These are phyloP conservation scores for Microcebus griseorufus DNA, from an alignment of 2,113 vertebrate species.

Conservation along the genomic window DNA sequence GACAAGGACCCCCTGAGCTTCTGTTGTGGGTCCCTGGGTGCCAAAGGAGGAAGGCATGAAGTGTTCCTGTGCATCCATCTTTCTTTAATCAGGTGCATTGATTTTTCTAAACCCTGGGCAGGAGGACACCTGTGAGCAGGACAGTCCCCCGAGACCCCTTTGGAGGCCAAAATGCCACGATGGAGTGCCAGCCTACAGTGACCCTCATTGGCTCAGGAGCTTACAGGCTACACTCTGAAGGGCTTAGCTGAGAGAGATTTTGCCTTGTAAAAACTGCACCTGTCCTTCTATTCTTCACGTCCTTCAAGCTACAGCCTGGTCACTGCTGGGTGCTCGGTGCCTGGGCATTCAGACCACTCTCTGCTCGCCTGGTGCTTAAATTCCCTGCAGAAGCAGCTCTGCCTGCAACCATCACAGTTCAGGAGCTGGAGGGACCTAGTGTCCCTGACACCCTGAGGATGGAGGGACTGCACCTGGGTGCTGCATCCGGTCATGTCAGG, in stretches of 20 bases:
- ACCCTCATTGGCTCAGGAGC: not conserved
- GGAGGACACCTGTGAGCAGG: not conserved
- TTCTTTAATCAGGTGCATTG: not conserved
- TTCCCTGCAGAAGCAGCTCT: not conserved
- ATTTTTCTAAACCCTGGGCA: not conserved
- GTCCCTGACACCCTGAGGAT: not conserved
- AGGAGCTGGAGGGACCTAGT: not conserved
- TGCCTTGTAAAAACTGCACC: not conserved
- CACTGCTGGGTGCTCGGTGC: not conserved
- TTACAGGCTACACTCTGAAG: not conserved
- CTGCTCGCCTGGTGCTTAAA: not conserved
- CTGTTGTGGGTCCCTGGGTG: not conserved
- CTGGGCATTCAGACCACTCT: not conserved
- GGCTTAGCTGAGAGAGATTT: not conserved
- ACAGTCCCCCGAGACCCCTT: not conserved
- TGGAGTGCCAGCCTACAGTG: not conserved
- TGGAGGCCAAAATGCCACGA: not conserved
- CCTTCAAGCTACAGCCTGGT: not conserved
- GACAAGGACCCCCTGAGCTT: too few relatives aligned
- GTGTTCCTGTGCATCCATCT: accelerated
- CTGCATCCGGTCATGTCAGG: not conserved
- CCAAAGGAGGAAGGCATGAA: not conserved
- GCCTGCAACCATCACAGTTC: not conserved
- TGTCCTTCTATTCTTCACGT: not conserved
- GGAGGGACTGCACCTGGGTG: accelerated